phyloP scores from a whole-genome alignment of 2,113 vertebrate species.

The Cyphotilapia sp. region DNA sequence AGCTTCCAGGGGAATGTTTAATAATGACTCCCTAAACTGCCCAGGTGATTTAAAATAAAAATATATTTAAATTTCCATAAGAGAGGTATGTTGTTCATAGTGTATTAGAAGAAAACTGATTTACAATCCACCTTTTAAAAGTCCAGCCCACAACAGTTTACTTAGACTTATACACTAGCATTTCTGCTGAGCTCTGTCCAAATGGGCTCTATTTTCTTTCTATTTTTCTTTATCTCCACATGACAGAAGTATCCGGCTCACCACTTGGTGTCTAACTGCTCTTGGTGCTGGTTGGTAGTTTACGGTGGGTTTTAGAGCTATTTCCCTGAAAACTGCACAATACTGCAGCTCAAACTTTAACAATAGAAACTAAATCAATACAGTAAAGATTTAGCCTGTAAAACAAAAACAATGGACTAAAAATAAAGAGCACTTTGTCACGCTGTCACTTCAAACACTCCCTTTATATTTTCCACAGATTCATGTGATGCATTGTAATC shows the following conservation, averaged over 20 bases:
- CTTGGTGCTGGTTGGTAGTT: not conserved
- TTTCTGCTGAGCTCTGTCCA: not conserved
- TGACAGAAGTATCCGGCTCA: not conserved
- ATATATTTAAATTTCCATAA: not conserved
- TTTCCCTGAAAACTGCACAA: not conserved
- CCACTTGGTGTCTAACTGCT: not conserved
- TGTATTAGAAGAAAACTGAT: not conserved
- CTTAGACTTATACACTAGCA: not conserved
- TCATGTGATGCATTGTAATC: not conserved
- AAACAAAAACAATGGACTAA: not conserved
- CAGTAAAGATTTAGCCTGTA: not conserved
- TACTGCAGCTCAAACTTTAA: not conserved
- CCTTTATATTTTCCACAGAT: not conserved
- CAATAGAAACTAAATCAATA: not conserved
- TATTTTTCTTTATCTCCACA: not conserved
- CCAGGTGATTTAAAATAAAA: not conserved
- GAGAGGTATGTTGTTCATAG: not conserved
- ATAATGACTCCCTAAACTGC: not conserved
- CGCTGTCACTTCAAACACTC: not conserved
- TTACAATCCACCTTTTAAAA: not conserved
- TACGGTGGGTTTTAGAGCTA: not conserved
- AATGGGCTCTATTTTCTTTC: not conserved
- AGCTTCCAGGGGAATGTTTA: not conserved
- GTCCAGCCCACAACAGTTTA: not conserved
- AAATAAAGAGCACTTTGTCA: not conserved